Evolutionary conservation across 30 jellyfish, hydroid and myxozoan species (phyloP).

Genomic region (Hydractinia echinata): DNA sequence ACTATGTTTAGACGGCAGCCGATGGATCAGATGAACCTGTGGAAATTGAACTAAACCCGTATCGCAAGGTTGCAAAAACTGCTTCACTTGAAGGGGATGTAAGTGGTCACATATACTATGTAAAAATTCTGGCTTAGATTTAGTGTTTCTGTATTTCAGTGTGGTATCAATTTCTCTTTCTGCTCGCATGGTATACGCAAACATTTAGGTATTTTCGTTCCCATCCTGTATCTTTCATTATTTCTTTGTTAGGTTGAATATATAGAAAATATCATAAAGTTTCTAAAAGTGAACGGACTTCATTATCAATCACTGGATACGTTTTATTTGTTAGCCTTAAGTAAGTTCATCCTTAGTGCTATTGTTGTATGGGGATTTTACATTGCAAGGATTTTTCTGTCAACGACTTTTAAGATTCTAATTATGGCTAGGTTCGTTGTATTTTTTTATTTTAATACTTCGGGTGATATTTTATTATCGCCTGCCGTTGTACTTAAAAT

Average conservation of each 20-base stretch:
- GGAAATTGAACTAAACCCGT: conserved; percentile 11
- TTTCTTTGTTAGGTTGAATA: conserved; percentile 12
- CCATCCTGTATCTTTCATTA: neutral
- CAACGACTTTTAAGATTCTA: too few relatives aligned
- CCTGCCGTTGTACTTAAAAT: too few relatives aligned
- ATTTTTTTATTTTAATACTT: too few relatives aligned
- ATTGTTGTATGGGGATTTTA: too few relatives aligned
- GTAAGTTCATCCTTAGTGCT: neutral
- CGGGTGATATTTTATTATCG: too few relatives aligned
- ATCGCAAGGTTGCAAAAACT: conserved; percentile 20
- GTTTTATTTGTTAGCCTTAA: conserved; percentile 23
- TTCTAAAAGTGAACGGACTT: conserved; percentile 10
- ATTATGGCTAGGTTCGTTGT: too few relatives aligned
- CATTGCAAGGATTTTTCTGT: too few relatives aligned
- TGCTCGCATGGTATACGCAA: too few relatives aligned
- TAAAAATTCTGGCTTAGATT: neutral
- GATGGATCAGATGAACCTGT: conserved; percentile 7
- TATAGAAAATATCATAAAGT: conserved; percentile 28
- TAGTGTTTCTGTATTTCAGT: neutral
- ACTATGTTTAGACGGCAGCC: neutral
- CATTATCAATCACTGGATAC: conserved; percentile 27
- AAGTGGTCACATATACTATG: neutral
- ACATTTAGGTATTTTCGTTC: too few relatives aligned
- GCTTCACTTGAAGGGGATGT: conserved; percentile 20
- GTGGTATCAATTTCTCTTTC: neutral